A percentile compares a stretch with the other conserved stretches of the same genome.
Evolutionary conservation across 2,888 invertebrate genomes (phyloP).

Genomic region (Cyaniris semiargus): DNA sequence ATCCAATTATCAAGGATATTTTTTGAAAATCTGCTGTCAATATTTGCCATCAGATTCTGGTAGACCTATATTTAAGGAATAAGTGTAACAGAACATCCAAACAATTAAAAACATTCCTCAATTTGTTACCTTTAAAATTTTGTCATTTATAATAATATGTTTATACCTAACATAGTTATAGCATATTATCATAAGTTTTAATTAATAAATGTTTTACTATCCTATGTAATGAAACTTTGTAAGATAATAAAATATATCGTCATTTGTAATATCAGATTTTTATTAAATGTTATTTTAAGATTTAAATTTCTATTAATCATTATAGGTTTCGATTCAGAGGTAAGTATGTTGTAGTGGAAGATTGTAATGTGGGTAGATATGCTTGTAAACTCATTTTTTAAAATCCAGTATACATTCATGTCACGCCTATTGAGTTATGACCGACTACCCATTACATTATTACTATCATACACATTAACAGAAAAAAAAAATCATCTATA

Average conservation of each 20-base stretch:
- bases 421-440: too few relatives aligned
- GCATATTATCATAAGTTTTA: neutral
- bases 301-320: neutral
- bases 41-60: too few relatives aligned
- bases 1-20: too few relatives aligned
- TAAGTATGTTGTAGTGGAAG: slow-evolving; percentile 8
- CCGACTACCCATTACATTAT: too few relatives aligned
- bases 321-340: neutral
- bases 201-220: neutral
- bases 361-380: neutral
- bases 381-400: neutral
- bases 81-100: neutral
- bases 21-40: too few relatives aligned
- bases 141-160: neutral
- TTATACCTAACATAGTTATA: neutral
- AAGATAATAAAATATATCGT: neutral
- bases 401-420: neutral
- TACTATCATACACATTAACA: too few relatives aligned
- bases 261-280: neutral
- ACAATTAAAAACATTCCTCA: neutral
- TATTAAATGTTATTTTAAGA: slow-evolving; percentile 2
- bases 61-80: too few relatives aligned
- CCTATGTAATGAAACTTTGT: neutral
- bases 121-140: too few relatives aligned
- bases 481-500: neutral